Conservation (phyloP, 2,888 invertebrate species). For the Epinotia brunnichana region DNA sequence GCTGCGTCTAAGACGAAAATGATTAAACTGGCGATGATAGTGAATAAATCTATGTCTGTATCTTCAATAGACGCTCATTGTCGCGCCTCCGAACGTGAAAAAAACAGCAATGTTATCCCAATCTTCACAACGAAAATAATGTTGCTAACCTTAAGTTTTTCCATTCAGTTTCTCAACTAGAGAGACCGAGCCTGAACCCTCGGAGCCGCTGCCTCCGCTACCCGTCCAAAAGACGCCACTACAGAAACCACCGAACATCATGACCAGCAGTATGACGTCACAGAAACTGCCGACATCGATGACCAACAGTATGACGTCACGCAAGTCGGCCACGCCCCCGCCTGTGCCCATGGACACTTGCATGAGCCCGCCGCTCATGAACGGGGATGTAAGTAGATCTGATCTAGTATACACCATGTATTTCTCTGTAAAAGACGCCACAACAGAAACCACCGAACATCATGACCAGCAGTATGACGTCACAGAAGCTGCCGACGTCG, state of each 20-base stretch:
- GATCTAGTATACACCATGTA: too few species aligned
- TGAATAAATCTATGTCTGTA: neutral
- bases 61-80: too few species aligned
- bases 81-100: too few species aligned
- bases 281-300: constrained; percentile 44
- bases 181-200: constrained; percentile 56
- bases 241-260: constrained; percentile 58
- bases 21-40: too few species aligned
- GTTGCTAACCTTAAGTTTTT: neutral
- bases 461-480: constrained; percentile 56
- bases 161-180: constrained; percentile 53
- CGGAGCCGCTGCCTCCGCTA: constrained; percentile 64
- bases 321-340: constrained; percentile 55
- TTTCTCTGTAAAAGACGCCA: constrained; percentile 41
- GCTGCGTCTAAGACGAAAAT: too few species aligned
- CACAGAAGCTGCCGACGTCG: constrained; percentile 46
- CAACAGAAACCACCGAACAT: constrained; percentile 62
- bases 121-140: too few species aligned
- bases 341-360: constrained; percentile 73
- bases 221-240: constrained; percentile 52
- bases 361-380: constrained; percentile 73
- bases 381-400: constrained; percentile 70
- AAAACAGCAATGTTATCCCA: too few species aligned
- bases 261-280: constrained; percentile 57
- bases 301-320: constrained; percentile 45